These are phyloP conservation scores for Artibeus lituratus DNA, from an alignment of 2,797 vertebrate species.

Conservation along the genomic window DNA sequence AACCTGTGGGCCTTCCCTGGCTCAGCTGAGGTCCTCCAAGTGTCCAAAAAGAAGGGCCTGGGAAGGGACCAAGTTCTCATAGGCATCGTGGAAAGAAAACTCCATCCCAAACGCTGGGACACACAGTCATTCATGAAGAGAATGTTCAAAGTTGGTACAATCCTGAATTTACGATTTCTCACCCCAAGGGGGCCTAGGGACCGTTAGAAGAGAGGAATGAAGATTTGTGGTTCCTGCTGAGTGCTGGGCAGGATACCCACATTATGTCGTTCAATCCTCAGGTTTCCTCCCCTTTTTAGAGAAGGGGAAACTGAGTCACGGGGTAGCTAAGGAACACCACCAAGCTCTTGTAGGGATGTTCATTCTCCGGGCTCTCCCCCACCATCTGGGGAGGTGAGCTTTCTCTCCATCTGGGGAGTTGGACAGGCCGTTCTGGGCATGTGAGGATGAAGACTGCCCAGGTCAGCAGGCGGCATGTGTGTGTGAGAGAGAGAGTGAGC, in stretches of 20 bases:
- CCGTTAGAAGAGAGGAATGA: neutral
- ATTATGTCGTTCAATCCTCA: neutral
- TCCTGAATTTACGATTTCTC: neutral
- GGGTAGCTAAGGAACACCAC: no score
- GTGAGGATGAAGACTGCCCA: accelerated
- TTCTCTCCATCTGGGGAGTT: neutral
- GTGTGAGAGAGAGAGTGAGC: neutral
- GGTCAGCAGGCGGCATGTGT: neutral
- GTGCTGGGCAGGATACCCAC: neutral
- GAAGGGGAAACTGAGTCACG: neutral
- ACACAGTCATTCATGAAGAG: neutral
- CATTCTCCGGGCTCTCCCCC: neutral
- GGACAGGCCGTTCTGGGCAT: neutral
- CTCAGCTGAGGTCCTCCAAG: neutral
- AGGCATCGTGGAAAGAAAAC: neutral
- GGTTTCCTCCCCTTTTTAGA: neutral
- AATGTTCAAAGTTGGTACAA: neutral
- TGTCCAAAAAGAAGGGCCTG: neutral
- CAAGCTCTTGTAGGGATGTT: neutral
- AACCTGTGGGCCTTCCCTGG: neutral
- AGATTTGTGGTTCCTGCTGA: neutral
- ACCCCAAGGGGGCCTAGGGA: neutral
- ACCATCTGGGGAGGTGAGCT: neutral
- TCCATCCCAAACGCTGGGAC: neutral
- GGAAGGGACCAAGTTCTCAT: neutral